phyloP scores from a whole-genome alignment of 2,113 vertebrate species.

The Phalacrocorax aristotelis region DNA sequence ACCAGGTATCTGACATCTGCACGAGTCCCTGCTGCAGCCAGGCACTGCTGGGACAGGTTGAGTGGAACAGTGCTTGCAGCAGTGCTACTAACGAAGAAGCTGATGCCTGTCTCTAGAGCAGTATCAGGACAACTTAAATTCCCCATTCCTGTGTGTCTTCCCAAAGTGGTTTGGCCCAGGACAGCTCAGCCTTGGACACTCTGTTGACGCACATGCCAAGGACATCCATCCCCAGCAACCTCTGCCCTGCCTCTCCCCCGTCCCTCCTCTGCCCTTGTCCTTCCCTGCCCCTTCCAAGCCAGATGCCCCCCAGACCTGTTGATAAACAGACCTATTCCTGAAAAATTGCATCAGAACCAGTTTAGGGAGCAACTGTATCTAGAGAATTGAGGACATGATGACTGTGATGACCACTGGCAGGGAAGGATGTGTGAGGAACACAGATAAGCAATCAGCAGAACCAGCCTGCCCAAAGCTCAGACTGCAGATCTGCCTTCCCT shows the following conservation, averaged over 20 bases:
- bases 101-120: background rate
- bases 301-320: background rate
- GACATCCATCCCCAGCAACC: background rate
- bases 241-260: background rate
- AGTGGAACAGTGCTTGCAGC: background rate
- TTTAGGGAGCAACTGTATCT: background rate
- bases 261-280: background rate
- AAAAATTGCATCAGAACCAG: background rate
- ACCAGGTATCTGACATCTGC: background rate
- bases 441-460: background rate
- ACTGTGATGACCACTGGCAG: background rate
- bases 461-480: background rate
- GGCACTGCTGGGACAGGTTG: background rate
- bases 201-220: background rate
- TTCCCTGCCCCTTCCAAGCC: background rate
- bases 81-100: background rate
- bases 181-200: background rate
- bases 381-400: background rate
- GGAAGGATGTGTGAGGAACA: background rate
- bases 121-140: background rate
- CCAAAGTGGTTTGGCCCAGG: background rate
- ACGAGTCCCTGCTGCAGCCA: background rate
- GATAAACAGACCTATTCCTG: background rate
- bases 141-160: background rate
- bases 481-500: background rate